Percentiles rank a stretch among this genome's conserved stretches.
These are phyloP conservation scores for Agraylea sexmaculata DNA, from an alignment of 1,140 invertebrate genomes.

Conservation along the genomic window DNA sequence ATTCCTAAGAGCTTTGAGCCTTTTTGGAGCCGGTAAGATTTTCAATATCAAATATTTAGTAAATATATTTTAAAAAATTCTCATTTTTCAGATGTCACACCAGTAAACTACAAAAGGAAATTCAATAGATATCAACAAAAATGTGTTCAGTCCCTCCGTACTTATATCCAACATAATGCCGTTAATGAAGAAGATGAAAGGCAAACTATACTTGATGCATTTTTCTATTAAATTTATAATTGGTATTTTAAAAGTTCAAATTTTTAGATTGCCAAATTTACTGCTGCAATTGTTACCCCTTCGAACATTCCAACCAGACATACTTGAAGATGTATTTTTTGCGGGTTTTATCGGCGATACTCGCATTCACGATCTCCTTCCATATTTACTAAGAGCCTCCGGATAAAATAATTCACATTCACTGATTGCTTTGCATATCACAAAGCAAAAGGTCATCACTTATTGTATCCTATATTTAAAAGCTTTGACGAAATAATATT, in stretches of 20 bases:
- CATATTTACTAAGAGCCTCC: conserved; percentile 60
- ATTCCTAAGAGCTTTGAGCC: conserved; percentile 75
- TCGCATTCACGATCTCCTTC: conserved; percentile 85
- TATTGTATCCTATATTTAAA: too few species aligned
- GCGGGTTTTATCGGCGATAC: conserved; percentile 84
- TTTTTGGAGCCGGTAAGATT: conserved; percentile 44
- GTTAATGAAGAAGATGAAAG: conserved; percentile 17
- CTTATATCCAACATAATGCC: conserved; percentile 15
- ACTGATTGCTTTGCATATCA: too few species aligned
- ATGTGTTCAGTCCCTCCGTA: conserved; percentile 16
- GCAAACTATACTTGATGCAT: conserved; percentile 4
- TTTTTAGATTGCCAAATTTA: conserved; percentile 25
- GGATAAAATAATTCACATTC: too few species aligned
- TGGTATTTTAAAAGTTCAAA: background rate
- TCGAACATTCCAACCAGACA: conserved; percentile 59
- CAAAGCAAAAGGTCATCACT: too few species aligned
- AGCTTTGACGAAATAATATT: too few species aligned
- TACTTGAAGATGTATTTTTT: conserved; percentile 89
- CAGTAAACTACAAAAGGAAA: conserved; percentile 16
- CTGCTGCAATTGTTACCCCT: conserved; percentile 66
- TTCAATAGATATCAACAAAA: conserved; percentile 17
- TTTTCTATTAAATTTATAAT: background rate
- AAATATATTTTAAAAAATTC: too few species aligned
- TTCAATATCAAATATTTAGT: too few species aligned
- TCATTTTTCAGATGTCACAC: conserved; percentile 15